phyloP scores from a whole-genome alignment of 2,797 vertebrate genomes.

The Sebastes melanostomus region DNA sequence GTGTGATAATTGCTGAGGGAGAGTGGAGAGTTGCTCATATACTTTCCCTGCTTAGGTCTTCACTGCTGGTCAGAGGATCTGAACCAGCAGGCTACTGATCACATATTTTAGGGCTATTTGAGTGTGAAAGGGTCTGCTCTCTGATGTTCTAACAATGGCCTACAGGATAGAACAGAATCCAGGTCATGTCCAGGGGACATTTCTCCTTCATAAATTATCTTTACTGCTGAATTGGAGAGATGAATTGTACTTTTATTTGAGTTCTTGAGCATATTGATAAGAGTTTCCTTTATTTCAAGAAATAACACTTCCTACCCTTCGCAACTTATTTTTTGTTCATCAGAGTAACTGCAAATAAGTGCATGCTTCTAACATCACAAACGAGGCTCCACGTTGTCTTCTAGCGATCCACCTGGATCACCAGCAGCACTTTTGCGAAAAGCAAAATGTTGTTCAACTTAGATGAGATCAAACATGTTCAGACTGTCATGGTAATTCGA shows the following conservation, averaged over 20 bases:
- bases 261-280: not conserved
- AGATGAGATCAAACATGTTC: not conserved
- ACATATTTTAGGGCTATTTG: not conserved
- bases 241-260: not conserved
- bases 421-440: not conserved
- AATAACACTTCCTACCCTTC: not conserved
- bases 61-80: slow-evolving; percentile 27
- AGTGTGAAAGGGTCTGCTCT: not conserved
- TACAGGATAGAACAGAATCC: not conserved
- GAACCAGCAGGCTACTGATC: slow-evolving; percentile 28
- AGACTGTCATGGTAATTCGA: not conserved
- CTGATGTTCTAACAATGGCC: not conserved
- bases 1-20: slow-evolving; percentile 41
- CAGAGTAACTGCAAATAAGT: not conserved
- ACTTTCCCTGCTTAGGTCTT: slow-evolving; percentile 15
- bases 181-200: not conserved
- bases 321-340: not conserved
- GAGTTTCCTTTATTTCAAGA: not conserved
- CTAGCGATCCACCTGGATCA: not conserved
- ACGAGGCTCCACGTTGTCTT: not conserved
- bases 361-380: not conserved
- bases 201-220: not conserved
- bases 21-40: slow-evolving; percentile 41
- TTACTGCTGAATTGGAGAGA: not conserved
- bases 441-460: not conserved